Evolutionary conservation across 2,113 vertebrate genomes (phyloP), one percentile per base, ranked within the genome.

Genomic region (Pungitius pungitius): DNA sequence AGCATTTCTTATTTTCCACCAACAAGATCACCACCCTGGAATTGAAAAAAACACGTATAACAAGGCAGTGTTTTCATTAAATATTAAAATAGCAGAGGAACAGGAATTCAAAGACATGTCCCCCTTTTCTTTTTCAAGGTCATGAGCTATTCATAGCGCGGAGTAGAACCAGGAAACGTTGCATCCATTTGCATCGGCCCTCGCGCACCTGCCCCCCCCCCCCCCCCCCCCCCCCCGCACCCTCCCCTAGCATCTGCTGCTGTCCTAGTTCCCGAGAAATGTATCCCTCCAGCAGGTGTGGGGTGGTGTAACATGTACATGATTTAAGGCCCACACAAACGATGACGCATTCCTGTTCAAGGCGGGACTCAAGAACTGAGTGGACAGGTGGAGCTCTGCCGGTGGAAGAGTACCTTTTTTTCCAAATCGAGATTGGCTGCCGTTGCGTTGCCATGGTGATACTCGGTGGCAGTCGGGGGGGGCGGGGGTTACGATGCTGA

Each of bases 361-460:
- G 64, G 11, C 39, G 55, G 78, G 81, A 84, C 79, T 84, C 82
- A 73, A 68, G 72, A 85, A 73, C 82, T 79, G 59, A 70, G 72
- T 69, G 54, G 22, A 68, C 11, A 85, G 66, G 79, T 78, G 62
- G 4, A 83, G 49, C 2, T 8, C 33, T 35, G 33, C 33, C 4
- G 33, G 47, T 78, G n/a, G n/a, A 30, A 30, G 30, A 30, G 30
- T 30, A 30, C 30, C 30, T 30, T 5, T 42, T 73, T 74, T 70
- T 39, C 30, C n/a, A 78, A 40, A 65, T 76, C 1, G 33, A 7
- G 33, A 35, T 35, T 43, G 78, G 55, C 43, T 67, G 81, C 45
- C 45, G 26, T 62, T 67, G 54, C 20, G 88, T 92, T 90, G 80
- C 88, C 81, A 91, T 91, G 86, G 89, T 45, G 60, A 92, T 88